Evolutionary conservation across 2,797 vertebrate genomes (phyloP), one percentile per base, ranked within the genome.

Genomic region (Leptatherina wallacei): DNA sequence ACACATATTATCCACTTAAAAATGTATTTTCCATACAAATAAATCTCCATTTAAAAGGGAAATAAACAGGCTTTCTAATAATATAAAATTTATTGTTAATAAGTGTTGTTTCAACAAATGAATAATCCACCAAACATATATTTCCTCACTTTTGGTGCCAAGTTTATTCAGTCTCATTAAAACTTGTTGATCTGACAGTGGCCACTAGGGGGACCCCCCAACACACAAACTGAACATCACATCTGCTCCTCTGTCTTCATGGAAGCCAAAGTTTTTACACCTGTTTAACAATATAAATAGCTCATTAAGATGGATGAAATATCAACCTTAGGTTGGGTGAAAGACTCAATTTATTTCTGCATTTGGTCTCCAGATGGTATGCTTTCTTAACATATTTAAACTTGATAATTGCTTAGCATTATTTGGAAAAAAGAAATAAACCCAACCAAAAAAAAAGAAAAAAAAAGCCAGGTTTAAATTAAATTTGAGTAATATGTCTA

Each of bases 121-220:
- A 47, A 10, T 7, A n/a, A 47, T 47, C 20, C 44, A n/a, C 20
- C 44, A 47, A n/a, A 47, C 20, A 38, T 11, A 38, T 0, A 38
- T 38, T 11, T 38, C 11, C 3, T 12, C 12, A 9, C 18, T n/a
- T 47, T 16, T 9, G 8, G 7, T 47, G 6, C 6, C 5, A 44
- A 20, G 5, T 44, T 44, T 16, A 10, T 36, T 10, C 11, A 13
- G 36, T 44, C 5, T 18, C 6, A 6, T 20, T 44, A 44, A 44
- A 44, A 20, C 16, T 5, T 44, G 42, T 20, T 20, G 42, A 22
- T 10, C 47, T 49, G 47, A 22, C 47, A 49, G n/a, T 47, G 18
- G n/a, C 60, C 69, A 56, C 51, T 44, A 62, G 51, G 49, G n/a
- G 59, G 59, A 55, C 8, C n/a, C 36, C 24, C 27, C 18, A 33